These are phyloP conservation scores for Eristalis pertinax DNA, from an alignment of 2,888 invertebrate genomes.

Conservation along the genomic window DNA sequence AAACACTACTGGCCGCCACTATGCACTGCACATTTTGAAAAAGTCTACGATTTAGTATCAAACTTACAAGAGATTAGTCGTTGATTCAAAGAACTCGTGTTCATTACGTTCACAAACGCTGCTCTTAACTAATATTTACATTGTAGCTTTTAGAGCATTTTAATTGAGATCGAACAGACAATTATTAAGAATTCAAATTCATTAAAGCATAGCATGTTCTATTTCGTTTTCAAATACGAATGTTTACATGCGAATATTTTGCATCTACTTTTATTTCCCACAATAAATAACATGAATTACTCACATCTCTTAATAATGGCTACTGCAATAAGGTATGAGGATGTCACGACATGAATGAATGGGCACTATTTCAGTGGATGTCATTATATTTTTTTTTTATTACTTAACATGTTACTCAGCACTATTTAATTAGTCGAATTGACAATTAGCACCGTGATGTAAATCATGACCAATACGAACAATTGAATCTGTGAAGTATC, in stretches of 20 bases:
- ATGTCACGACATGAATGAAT: conserved; percentile 41
- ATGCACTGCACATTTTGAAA: too few relatives aligned
- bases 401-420: conserved; percentile 23
- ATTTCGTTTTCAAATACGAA: too few relatives aligned
- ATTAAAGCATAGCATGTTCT: too few relatives aligned
- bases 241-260: background rate
- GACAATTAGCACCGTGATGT: conserved; percentile 45
- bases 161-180: too few relatives aligned
- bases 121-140: too few relatives aligned
- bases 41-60: too few relatives aligned
- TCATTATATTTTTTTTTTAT: conserved; percentile 17
- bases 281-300: background rate
- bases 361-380: conserved; percentile 31
- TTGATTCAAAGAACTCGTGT: too few relatives aligned
- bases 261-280: background rate
- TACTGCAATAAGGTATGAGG: conserved; percentile 13
- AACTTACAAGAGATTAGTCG: too few relatives aligned
- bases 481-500: conserved; percentile 16
- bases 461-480: conserved; percentile 24
- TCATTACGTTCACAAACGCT: too few relatives aligned
- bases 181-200: too few relatives aligned
- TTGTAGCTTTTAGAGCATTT: too few relatives aligned
- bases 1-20: too few relatives aligned
- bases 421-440: conserved; percentile 49
- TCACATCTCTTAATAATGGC: conserved; percentile 13